These are phyloP conservation scores for Trichonephila clavipes DNA, from an alignment of 1,140 invertebrate genomes.

Conservation along the genomic window DNA sequence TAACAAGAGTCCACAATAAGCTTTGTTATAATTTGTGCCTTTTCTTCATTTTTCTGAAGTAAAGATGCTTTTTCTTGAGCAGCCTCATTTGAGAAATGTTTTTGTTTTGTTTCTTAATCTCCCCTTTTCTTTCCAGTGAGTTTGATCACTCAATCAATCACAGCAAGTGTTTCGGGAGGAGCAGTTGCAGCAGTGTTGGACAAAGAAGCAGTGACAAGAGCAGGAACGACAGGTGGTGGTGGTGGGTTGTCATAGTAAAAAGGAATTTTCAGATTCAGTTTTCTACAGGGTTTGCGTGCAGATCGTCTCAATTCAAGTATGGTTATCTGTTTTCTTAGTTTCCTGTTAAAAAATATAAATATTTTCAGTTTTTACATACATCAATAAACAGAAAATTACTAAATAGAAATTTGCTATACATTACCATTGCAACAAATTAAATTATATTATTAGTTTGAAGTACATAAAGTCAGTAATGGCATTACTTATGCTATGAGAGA, in stretches of 20 bases:
- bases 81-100: not conserved
- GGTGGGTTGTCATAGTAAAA: conserved; percentile 64
- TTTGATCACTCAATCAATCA: conserved; percentile 40
- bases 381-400: not conserved
- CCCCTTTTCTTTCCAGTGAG: not conserved
- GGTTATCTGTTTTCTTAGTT: conserved; percentile 89
- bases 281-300: conserved; percentile 92
- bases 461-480: too few species aligned
- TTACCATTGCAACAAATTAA: too few species aligned
- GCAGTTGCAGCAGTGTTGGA: conserved; percentile 19
- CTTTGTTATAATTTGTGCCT: not conserved
- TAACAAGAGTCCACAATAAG: not conserved
- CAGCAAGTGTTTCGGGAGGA: conserved; percentile 47
- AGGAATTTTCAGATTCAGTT: conserved; percentile 76
- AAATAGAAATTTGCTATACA: not conserved
- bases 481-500: too few species aligned
- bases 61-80: not conserved
- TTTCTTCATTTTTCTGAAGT: not conserved
- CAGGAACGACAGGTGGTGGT: conserved; percentile 33
- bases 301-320: conserved; percentile 91
- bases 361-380: not conserved
- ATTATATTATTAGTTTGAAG: too few species aligned
- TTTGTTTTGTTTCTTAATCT: not conserved
- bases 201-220: not conserved
- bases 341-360: conserved; percentile 83